These are phyloP conservation scores for Phenacoccus solenopsis DNA, from an alignment of 1,140 invertebrate genomes.

Conservation along the genomic window DNA sequence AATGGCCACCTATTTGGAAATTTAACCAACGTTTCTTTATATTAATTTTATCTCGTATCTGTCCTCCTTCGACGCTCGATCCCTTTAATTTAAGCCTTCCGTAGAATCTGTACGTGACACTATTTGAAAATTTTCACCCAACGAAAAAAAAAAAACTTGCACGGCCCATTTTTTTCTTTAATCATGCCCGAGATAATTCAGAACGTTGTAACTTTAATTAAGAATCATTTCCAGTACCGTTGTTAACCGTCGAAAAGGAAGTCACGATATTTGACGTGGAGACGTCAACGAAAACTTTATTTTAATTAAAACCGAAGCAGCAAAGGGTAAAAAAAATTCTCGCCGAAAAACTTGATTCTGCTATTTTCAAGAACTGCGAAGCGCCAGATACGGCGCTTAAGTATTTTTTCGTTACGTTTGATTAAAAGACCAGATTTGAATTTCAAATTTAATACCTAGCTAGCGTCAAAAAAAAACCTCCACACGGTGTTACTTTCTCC, in stretches of 20 bases:
- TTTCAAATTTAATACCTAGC: too few relatives aligned
- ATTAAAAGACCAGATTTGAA: too few relatives aligned
- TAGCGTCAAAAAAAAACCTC: too few relatives aligned
- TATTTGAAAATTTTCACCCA: not conserved
- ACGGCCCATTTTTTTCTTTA: not conserved
- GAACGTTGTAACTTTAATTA: slow-evolving; percentile 11
- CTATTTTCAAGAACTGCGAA: too few relatives aligned
- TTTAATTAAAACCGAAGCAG: slow-evolving; percentile 13
- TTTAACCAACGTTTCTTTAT: not conserved
- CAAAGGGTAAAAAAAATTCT: too few relatives aligned
- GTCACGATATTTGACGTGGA: not conserved
- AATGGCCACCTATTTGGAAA: slow-evolving; percentile 5
- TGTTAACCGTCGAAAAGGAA: not conserved
- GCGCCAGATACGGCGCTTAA: too few relatives aligned
- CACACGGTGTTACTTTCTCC: not conserved
- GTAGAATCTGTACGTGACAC: not conserved
- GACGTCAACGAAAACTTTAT: slow-evolving; percentile 4
- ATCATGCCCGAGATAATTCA: not conserved
- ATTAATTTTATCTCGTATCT: slow-evolving; percentile 6
- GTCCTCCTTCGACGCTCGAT: not conserved
- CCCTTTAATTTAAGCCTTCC: not conserved
- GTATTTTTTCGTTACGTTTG: too few relatives aligned
- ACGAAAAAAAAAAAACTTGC: not conserved
- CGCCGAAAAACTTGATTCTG: too few relatives aligned
- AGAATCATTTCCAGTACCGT: not conserved